Conservation (phyloP, 2,797 vertebrate genomes). For the Holocentrus rufus region DNA sequence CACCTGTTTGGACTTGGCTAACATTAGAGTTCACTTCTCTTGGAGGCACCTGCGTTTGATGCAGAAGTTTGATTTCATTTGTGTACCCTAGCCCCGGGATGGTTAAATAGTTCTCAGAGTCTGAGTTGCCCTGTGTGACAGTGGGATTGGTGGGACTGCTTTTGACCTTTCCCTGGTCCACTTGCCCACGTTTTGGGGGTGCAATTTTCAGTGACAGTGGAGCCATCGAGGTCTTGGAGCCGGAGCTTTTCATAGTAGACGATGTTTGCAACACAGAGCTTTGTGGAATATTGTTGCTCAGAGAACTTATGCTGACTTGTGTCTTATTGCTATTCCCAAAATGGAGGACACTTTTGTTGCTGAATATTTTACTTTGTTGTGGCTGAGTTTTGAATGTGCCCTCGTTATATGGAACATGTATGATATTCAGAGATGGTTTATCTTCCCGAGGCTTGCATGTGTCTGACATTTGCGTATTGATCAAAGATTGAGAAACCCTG, state of each 20-base stretch:
- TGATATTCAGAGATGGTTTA: constrained; percentile 60
- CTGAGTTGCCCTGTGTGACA: constrained; percentile 55
- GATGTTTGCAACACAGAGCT: constrained; percentile 52
- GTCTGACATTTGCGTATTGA: constrained; percentile 23
- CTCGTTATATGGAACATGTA: constrained; percentile 66
- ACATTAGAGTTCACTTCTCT: constrained; percentile 25
- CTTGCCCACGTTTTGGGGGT: constrained; percentile 58
- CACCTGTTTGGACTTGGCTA: constrained; percentile 36
- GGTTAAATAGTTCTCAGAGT: constrained; percentile 90
- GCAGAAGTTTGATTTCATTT: constrained; percentile 63
- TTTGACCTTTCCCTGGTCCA: constrained; percentile 65
- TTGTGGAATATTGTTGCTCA: constrained; percentile 54
- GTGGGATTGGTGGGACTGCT: constrained; percentile 61
- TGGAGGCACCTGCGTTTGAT: constrained; percentile 33
- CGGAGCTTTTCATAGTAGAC: constrained; percentile 56
- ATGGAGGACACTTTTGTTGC: constrained; percentile 77
- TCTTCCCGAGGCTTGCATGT: constrained; percentile 36
- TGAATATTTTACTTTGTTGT: constrained; percentile 68
- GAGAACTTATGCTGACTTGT: constrained; percentile 60
- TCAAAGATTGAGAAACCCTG: constrained; percentile 60
- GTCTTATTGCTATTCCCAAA: constrained; percentile 69
- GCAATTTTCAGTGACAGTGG: constrained; percentile 79
- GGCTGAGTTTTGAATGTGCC: constrained; percentile 63
- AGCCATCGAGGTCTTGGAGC: constrained; percentile 46
- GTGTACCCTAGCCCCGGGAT: constrained; percentile 83